Conservation (phyloP, 1,140 invertebrate genomes). For the Aphelenchoides avenae region DNA sequence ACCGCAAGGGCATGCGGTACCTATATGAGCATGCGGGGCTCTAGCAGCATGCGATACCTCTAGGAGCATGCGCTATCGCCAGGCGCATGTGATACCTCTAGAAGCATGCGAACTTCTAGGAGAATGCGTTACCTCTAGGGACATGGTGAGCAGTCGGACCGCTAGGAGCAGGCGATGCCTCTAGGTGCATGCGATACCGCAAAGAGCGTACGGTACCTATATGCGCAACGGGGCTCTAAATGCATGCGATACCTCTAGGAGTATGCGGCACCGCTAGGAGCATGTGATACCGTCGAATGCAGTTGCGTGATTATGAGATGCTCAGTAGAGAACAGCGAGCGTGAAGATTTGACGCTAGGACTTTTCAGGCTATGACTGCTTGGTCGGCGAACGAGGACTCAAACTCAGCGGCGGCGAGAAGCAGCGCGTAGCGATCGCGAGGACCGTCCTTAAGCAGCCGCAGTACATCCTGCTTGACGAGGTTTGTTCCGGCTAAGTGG, state of each 20-base stretch:
- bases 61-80: background rate
- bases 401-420: conserved; percentile 77
- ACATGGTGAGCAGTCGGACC: no score
- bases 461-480: conserved; percentile 82
- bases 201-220: background rate
- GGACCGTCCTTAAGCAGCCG: conserved; percentile 81
- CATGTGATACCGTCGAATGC: background rate
- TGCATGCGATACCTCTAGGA: background rate
- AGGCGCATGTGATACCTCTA: background rate
- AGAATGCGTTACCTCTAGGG: background rate
- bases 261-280: background rate
- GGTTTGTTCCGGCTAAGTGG: conserved; percentile 59
- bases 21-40: no score
- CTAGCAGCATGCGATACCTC: no score
- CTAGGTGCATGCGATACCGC: background rate
- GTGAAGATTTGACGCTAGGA: no score
- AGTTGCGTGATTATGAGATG: background rate
- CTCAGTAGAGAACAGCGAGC: conserved; percentile 16
- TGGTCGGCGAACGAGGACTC: conserved; percentile 63
- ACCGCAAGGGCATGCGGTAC: background rate
- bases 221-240: background rate
- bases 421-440: conserved; percentile 83
- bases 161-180: background rate
- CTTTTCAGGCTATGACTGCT: conserved; percentile 61
- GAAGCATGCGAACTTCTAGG: background rate